Evolutionary conservation across 2,797 vertebrate species (phyloP).

Genomic region (Lutjanus argentimaculatus): DNA sequence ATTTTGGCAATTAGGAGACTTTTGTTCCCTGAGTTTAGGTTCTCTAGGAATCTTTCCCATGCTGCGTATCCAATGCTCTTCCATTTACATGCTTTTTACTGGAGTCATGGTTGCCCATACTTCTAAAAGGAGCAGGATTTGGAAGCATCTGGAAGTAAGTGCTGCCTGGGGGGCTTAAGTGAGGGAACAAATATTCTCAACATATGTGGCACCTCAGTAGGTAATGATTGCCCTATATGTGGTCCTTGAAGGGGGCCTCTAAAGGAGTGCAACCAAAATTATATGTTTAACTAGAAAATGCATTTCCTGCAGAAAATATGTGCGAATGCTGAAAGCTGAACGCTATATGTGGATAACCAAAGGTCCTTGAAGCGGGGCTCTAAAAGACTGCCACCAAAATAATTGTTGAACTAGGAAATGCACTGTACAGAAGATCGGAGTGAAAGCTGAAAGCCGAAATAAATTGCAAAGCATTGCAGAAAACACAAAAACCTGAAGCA

Average conservation of each 20-base stretch:
- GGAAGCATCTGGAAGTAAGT: not conserved
- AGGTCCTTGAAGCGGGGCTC: not conserved
- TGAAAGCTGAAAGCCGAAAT: not conserved
- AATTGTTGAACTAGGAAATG: not conserved
- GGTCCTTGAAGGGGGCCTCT: not conserved
- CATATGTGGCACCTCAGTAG: not conserved
- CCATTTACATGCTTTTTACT: not conserved
- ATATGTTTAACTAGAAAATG: not conserved
- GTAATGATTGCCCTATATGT: constrained; percentile 16
- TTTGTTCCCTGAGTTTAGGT: not conserved
- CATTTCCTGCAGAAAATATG: not conserved
- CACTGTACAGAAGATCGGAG: not conserved
- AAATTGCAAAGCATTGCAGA: not conserved
- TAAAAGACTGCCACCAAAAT: not conserved
- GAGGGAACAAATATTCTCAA: not conserved
- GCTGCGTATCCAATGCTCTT: not conserved
- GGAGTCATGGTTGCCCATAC: not conserved
- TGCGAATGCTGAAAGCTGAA: not conserved
- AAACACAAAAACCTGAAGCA: too few species aligned
- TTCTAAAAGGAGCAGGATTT: constrained; percentile 5
- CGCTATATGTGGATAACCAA: not conserved
- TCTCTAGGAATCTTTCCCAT: not conserved
- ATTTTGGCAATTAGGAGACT: not conserved
- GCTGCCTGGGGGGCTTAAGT: constrained; percentile 7
- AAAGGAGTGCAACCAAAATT: not conserved